These are phyloP conservation scores for Drosophila monieri DNA, from an alignment of 2,888 invertebrate species.

Conservation along the genomic window DNA sequence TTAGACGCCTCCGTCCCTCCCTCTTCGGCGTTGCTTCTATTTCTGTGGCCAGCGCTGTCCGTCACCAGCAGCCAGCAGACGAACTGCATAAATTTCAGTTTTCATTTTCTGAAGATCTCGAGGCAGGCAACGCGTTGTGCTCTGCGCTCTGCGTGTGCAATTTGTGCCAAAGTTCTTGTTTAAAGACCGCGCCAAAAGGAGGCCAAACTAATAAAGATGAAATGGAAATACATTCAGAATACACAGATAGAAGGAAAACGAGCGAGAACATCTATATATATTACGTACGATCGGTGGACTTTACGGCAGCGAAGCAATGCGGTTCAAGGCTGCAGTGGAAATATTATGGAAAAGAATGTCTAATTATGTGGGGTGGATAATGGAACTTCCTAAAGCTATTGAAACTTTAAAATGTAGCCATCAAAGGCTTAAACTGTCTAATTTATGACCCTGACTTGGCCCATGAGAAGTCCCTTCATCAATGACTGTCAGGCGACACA, in stretches of 20 bases:
- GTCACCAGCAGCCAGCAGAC: conserved; percentile 46
- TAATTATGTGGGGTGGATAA: background rate
- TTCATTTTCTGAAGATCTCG: conserved; percentile 51
- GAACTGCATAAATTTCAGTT: conserved; percentile 55
- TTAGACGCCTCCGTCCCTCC: background rate
- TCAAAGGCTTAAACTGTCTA: background rate
- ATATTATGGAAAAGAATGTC: background rate
- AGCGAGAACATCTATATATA: conserved; percentile 29
- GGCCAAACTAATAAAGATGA: conserved; percentile 71
- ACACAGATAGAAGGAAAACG: background rate
- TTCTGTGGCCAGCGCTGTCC: conserved; percentile 57
- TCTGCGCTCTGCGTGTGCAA: conserved; percentile 44
- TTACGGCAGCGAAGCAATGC: conserved; percentile 1
- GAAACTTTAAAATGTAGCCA: background rate
- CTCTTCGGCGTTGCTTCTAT: conserved; percentile 50
- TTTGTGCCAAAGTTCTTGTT: conserved; percentile 57
- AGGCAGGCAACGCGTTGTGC: conserved; percentile 48
- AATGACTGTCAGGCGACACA: conserved; percentile 17
- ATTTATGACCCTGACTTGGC: conserved; percentile 13
- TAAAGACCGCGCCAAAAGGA: conserved; percentile 50
- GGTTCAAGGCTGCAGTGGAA: conserved; percentile 29
- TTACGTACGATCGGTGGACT: conserved; percentile 13
- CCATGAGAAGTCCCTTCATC: conserved; percentile 17
- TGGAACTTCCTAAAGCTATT: background rate
- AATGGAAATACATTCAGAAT: conserved; percentile 52